Evolutionary conservation across 2,113 vertebrate genomes (phyloP).

Genomic region (Poeciliopsis turrubarensis): DNA sequence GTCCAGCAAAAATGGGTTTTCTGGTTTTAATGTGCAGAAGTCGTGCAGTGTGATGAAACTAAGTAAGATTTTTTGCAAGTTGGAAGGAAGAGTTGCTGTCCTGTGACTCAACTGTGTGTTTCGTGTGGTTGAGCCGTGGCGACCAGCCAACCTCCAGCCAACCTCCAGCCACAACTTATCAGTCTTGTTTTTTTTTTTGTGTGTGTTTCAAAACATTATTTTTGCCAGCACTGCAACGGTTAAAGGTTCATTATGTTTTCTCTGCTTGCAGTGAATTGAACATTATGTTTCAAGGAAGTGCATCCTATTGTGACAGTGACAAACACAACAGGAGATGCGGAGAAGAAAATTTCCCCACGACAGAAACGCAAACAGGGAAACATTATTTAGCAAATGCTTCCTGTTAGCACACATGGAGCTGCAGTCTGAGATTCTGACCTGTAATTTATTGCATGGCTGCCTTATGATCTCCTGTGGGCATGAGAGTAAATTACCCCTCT

Average conservation of each 20-base stretch:
- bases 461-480: constrained; percentile 62
- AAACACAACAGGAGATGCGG: constrained; percentile 15
- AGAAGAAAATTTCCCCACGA: constrained; percentile 2
- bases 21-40: background rate
- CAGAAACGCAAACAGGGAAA: constrained; percentile 23
- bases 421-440: constrained; percentile 36
- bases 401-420: constrained; percentile 41
- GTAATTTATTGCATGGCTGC: constrained; percentile 41
- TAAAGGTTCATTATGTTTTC: background rate
- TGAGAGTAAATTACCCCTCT: constrained; percentile 43
- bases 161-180: background rate
- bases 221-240: background rate
- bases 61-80: constrained; percentile 33
- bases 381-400: constrained; percentile 43
- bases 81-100: constrained; percentile 22
- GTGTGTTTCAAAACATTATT: background rate
- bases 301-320: constrained; percentile 36
- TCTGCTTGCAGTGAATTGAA: constrained; percentile 13
- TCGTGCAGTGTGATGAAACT: constrained; percentile 18
- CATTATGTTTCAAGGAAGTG: constrained; percentile 14
- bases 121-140: background rate
- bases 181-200: background rate
- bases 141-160: constrained; percentile 3
- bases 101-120: constrained; percentile 26
- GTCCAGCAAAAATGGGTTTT: background rate